Percentiles rank a stretch among this genome's conserved stretches.
Evolutionary conservation across 2,113 vertebrate genomes (phyloP).

Genomic region (Scatophagus argus): DNA sequence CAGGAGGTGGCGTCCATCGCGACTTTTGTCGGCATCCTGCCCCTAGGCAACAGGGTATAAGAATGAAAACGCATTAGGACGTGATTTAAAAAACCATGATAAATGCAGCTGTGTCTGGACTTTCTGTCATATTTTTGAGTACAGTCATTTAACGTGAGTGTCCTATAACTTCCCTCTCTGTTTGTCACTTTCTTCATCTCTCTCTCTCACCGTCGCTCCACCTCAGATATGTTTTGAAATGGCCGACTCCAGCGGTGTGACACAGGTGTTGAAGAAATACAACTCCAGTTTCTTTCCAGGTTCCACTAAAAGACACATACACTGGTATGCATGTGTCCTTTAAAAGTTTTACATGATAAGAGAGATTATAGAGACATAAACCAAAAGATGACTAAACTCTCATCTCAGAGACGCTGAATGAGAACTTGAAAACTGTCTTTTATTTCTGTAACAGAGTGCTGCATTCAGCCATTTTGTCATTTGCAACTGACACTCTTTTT

Average conservation of each 20-base stretch:
- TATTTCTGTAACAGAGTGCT: no score
- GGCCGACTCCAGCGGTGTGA: conserved; percentile 4
- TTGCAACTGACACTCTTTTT: neutral
- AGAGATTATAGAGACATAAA: no score
- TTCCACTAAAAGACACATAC: fast-evolving
- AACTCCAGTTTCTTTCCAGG: neutral
- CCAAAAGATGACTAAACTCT: no score
- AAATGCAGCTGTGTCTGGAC: no score
- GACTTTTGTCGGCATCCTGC: conserved; percentile 19
- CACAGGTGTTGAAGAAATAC: neutral
- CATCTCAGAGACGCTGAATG: no score
- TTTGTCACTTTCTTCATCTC: neutral
- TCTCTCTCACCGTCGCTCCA: neutral
- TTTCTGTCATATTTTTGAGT: no score
- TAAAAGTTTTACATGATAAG: no score
- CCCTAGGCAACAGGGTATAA: conserved; percentile 57
- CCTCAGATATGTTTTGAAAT: conserved; percentile 56
- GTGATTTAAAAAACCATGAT: no score
- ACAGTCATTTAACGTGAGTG: neutral
- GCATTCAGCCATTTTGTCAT: no score
- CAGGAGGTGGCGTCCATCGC: neutral
- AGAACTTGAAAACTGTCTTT: no score
- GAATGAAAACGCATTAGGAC: no score
- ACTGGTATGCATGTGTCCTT: neutral
- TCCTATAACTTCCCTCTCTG: neutral